Conservation (phyloP, 2,113 vertebrate genomes). For the Gasterosteus nipponicus region DNA sequence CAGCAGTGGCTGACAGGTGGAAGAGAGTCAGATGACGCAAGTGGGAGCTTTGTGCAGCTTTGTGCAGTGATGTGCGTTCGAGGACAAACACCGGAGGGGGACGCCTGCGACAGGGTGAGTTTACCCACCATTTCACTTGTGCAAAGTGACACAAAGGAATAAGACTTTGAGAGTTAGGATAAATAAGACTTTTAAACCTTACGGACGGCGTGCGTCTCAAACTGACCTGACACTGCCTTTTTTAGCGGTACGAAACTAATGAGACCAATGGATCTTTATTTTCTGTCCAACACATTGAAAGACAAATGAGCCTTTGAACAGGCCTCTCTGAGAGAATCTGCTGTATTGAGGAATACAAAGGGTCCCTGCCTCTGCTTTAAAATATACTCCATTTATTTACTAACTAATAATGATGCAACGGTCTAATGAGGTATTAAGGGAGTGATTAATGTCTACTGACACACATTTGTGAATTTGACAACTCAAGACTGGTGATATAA, state of each 20-base stretch:
- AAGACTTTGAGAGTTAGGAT: not conserved
- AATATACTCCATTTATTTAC: not conserved
- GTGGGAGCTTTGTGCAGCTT: conserved; percentile 4
- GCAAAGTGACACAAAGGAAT: not conserved
- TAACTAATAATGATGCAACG: not conserved
- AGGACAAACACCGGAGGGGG: conserved; percentile 3
- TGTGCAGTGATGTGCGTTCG: conserved; percentile 6
- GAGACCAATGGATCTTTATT: not conserved
- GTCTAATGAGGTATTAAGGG: not conserved
- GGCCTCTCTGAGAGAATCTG: not conserved
- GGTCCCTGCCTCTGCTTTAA: not conserved
- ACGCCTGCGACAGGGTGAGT: not conserved
- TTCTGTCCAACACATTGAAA: not conserved
- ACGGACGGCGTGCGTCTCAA: not conserved
- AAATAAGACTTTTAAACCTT: not conserved
- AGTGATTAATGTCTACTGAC: not conserved
- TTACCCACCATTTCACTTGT: conserved; percentile 8
- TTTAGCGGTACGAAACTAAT: not conserved
- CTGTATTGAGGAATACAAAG: not conserved
- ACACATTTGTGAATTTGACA: not conserved
- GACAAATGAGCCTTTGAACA: not conserved
- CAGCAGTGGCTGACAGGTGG: not conserved
- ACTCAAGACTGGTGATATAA: not conserved
- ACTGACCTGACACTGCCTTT: not conserved
- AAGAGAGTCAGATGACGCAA: not conserved